Evolutionary conservation across 2,113 vertebrate genomes (phyloP).

Genomic region (Hypomesus transpacificus): DNA sequence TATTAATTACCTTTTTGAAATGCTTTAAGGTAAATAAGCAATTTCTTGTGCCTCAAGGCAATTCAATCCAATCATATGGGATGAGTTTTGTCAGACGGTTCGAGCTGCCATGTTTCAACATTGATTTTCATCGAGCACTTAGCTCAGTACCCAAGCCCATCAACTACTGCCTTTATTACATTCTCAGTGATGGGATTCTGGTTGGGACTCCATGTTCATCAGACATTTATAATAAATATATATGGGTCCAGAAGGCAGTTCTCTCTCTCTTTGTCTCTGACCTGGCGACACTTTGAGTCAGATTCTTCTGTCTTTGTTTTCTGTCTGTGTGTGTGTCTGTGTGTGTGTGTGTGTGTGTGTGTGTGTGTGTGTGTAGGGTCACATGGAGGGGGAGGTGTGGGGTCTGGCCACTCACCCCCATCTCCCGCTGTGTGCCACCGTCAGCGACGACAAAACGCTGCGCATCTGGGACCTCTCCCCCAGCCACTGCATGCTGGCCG

Average conservation of each 20-base stretch:
- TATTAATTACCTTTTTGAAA: slow-evolving; percentile 43
- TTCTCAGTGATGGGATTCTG: too few relatives aligned
- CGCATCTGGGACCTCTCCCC: slow-evolving; percentile 99
- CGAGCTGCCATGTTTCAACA: background rate
- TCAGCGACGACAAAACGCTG: slow-evolving; percentile 97
- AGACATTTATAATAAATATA: too few relatives aligned
- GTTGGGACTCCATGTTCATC: too few relatives aligned
- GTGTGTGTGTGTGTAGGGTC: slow-evolving; percentile 77
- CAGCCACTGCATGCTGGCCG: slow-evolving; percentile 98
- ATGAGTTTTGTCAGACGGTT: background rate
- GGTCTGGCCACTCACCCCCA: slow-evolving; percentile 96
- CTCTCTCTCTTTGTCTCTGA: too few relatives aligned
- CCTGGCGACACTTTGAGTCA: background rate
- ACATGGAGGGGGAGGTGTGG: slow-evolving; percentile 99
- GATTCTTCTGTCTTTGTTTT: background rate
- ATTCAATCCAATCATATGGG: background rate
- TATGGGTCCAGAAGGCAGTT: too few relatives aligned
- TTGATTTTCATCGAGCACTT: slow-evolving; percentile 5
- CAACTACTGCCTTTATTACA: too few relatives aligned
- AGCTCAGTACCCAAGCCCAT: background rate
- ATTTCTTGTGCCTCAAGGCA: slow-evolving; percentile 25
- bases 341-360: background rate
- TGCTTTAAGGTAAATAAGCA: slow-evolving; percentile 20
- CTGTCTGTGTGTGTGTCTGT: slow-evolving; percentile 6
- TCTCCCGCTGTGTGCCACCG: slow-evolving; percentile 96